Conservation (phyloP, 2,113 vertebrate species). For the Tapirus terrestris region DNA sequence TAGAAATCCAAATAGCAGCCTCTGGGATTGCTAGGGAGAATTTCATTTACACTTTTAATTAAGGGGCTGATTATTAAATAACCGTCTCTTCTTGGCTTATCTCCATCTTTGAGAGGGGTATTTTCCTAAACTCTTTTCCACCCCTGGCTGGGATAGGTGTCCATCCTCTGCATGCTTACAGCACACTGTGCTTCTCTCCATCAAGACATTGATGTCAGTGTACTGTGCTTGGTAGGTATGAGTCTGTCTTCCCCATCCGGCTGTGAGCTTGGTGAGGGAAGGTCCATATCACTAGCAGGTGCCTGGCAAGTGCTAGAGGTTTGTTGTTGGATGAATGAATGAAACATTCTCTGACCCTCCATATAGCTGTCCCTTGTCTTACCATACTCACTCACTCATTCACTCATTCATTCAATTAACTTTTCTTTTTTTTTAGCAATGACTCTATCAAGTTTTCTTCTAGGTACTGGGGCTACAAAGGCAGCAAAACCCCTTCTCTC, state of each 20-base stretch:
- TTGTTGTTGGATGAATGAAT: constrained; percentile 5
- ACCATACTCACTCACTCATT: not conserved
- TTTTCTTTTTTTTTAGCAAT: not conserved
- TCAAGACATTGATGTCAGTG: not conserved
- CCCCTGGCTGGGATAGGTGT: not conserved
- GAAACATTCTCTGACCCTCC: not conserved
- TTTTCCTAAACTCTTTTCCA: not conserved
- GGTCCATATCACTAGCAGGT: not conserved
- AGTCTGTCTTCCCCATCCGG: not conserved
- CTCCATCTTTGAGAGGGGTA: not conserved
- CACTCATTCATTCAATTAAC: not conserved
- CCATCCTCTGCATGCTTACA: not conserved
- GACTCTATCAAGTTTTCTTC: not conserved
- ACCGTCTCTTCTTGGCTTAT: not conserved
- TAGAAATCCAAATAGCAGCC: constrained; percentile 19
- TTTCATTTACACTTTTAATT: constrained; percentile 47
- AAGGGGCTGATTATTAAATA: not conserved
- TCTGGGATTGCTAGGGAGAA: constrained; percentile 17
- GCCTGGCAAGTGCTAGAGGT: not conserved
- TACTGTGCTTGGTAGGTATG: not conserved
- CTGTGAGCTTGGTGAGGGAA: not conserved
- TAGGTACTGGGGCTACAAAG: not conserved
- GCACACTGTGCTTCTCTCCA: not conserved
- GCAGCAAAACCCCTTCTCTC: not conserved
- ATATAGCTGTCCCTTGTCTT: not conserved